These are phyloP conservation scores for Coregonus sp. DNA, from an alignment of 2,797 vertebrate genomes.

Conservation along the genomic window DNA sequence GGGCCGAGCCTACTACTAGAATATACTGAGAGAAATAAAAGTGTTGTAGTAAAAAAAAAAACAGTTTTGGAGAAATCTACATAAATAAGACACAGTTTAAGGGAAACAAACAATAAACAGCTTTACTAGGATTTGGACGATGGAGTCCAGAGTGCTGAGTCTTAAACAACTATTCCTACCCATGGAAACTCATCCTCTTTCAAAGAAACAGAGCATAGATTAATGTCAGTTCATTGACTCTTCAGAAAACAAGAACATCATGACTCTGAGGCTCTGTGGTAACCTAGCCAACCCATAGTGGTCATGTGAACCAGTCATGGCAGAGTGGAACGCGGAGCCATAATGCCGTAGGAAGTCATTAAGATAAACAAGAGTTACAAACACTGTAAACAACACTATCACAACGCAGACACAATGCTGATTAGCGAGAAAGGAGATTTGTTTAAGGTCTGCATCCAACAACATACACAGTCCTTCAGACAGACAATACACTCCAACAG, in stretches of 20 bases:
- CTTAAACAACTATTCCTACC: background rate
- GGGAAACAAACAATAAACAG: background rate
- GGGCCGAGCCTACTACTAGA: no score
- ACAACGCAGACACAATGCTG: slow-evolving; percentile 51
- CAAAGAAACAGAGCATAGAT: slow-evolving; percentile 26
- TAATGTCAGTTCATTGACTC: slow-evolving; percentile 51
- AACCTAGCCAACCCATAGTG: slow-evolving; percentile 33
- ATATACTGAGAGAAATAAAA: background rate
- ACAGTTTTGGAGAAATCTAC: background rate
- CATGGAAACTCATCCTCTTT: slow-evolving; percentile 16
- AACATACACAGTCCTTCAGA: background rate
- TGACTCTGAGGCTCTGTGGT: slow-evolving; percentile 31
- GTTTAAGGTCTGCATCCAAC: slow-evolving; percentile 59
- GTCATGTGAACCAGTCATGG: slow-evolving; percentile 55
- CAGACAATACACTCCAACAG: slow-evolving; percentile 45
- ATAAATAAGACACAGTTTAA: background rate
- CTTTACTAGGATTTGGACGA: no score
- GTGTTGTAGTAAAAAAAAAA: background rate
- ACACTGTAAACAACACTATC: slow-evolving; percentile 59
- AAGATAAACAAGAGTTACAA: slow-evolving; percentile 65
- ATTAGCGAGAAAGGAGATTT: slow-evolving; percentile 59
- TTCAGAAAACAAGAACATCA: slow-evolving; percentile 57
- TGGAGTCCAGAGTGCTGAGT: background rate
- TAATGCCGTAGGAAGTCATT: slow-evolving; percentile 62
- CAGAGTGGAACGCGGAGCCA: slow-evolving; percentile 32